These are phyloP conservation scores for Aphidius gifuensis DNA, from an alignment of 1,140 invertebrate species.

Conservation along the genomic window DNA sequence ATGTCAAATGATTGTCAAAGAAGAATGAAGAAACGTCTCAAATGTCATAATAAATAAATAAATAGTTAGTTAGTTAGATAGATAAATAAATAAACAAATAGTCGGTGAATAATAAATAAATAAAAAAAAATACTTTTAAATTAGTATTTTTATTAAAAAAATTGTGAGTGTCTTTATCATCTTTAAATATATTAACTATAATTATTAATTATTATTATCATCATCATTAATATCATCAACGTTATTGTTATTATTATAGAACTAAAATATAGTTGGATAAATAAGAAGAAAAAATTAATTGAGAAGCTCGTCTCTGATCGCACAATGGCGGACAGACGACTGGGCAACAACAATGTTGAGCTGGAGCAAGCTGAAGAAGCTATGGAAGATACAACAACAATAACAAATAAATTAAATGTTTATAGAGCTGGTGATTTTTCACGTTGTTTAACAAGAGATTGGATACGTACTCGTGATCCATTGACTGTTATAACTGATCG, in stretches of 20 bases:
- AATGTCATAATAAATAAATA: neutral
- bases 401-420: neutral
- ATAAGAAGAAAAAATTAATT: neutral
- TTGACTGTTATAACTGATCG: slow-evolving; percentile 20
- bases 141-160: too few relatives aligned
- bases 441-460: slow-evolving; percentile 24
- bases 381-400: neutral
- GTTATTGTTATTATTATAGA: too few relatives aligned
- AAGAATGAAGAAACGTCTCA: slow-evolving; percentile 9
- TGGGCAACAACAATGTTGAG: slow-evolving; percentile 17
- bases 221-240: too few relatives aligned
- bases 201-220: too few relatives aligned
- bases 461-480: slow-evolving; percentile 27
- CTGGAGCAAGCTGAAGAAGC: slow-evolving; percentile 13
- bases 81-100: too few relatives aligned
- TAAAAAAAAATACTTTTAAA: too few relatives aligned
- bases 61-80: neutral
- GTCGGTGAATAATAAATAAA: too few relatives aligned
- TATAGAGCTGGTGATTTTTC: slow-evolving; percentile 24
- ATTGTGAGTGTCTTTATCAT: too few relatives aligned
- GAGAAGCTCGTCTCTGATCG: neutral
- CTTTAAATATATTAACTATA: too few relatives aligned
- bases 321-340: slow-evolving; percentile 23
- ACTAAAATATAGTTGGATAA: neutral
- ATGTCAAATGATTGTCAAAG: neutral